Evolutionary conservation across 2,113 vertebrate species (phyloP).

Genomic region (Engraulis encrasicolus): DNA sequence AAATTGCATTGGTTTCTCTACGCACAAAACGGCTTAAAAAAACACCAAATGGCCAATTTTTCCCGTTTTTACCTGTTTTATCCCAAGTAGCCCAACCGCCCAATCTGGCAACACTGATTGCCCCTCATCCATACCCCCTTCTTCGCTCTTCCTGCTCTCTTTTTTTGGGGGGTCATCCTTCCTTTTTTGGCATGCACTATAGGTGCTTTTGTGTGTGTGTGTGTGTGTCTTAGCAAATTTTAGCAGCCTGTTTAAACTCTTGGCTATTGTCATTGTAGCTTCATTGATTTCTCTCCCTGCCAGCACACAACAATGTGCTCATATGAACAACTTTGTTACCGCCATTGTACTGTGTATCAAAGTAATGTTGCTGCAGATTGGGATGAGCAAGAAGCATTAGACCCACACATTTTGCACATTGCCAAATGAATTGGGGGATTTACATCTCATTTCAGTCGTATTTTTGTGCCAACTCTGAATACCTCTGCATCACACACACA

Average conservation of each 20-base stretch:
- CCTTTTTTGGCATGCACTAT: conserved; percentile 72
- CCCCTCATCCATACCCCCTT: neutral
- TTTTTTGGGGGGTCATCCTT: conserved; percentile 69
- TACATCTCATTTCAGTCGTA: conserved; percentile 89
- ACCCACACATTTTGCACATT: conserved; percentile 82
- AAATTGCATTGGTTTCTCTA: too few species aligned
- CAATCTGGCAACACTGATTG: too few species aligned
- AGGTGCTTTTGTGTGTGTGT: conserved; percentile 80
- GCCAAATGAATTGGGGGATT: conserved; percentile 89
- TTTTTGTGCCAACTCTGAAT: conserved; percentile 77
- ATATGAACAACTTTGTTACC: conserved; percentile 95
- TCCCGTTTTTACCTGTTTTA: too few species aligned
- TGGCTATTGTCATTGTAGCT: conserved; percentile 81
- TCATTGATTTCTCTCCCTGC: conserved; percentile 90
- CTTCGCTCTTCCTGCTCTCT: conserved; percentile 39
- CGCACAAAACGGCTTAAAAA: too few species aligned
- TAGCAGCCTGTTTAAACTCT: conserved; percentile 85
- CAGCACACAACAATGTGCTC: conserved; percentile 83
- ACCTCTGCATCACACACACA: conserved; percentile 83
- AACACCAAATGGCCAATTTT: too few species aligned
- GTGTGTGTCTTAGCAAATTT: conserved; percentile 83
- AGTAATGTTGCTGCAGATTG: conserved; percentile 87
- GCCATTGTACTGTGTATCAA: conserved; percentile 88
- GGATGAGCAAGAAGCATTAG: conserved; percentile 86
- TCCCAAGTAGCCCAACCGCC: too few species aligned